phyloP scores from a whole-genome alignment of 2,113 vertebrate species.

The Murina feae region DNA sequence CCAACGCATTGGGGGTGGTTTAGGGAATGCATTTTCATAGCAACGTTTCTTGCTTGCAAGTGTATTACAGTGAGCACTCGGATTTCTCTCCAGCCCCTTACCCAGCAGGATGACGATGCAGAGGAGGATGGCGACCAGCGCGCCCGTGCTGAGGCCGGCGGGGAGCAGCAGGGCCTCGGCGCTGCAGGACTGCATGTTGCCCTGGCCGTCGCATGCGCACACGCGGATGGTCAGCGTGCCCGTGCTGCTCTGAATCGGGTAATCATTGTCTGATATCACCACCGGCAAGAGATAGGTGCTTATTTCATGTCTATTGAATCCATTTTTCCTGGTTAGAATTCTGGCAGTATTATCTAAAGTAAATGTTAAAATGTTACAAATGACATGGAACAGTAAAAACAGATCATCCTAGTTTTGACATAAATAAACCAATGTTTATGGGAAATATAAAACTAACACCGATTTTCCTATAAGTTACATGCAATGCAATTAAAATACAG shows the following conservation, averaged over 20 bases:
- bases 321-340: constrained; percentile 92
- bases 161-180: constrained; percentile 90
- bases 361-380: neutral
- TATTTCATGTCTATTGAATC: constrained; percentile 93
- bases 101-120: constrained; percentile 92
- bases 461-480: neutral
- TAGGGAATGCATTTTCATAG: neutral
- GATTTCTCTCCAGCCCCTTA: constrained; percentile 72
- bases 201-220: constrained; percentile 89
- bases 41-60: neutral
- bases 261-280: constrained; percentile 95
- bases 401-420: neutral
- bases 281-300: constrained; percentile 92
- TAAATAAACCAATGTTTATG: neutral
- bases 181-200: constrained; percentile 91
- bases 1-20: neutral
- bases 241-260: constrained; percentile 95
- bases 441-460: neutral
- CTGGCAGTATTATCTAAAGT: constrained; percentile 95
- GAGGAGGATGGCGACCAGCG: constrained; percentile 91
- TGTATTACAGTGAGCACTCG: too few species aligned
- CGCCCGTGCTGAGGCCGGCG: constrained; percentile 91
- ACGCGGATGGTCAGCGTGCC: constrained; percentile 90
- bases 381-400: neutral
- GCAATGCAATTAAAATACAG: neutral